Evolutionary conservation across 1,140 invertebrate genomes (phyloP), one percentile per base, ranked within the genome.

Genomic region (Formica exsecta): DNA sequence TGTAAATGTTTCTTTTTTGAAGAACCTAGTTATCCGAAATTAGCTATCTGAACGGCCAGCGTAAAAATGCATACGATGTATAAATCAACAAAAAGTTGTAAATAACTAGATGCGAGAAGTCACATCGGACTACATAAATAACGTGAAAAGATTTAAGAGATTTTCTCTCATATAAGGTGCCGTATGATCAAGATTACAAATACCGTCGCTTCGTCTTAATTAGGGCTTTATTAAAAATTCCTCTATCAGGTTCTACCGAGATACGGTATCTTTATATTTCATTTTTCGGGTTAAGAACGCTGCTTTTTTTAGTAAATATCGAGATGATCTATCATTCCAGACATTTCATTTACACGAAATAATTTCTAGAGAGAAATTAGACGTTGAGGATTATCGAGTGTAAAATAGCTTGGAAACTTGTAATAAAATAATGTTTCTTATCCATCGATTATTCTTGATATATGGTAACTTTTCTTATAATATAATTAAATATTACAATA

Each of bases 101-200:
- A 73, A 81, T 61, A 38, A 81, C 19, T n/a, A 38, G 8, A 29
- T 6, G 77, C 25, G 22, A 51, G 32, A 32, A 32, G 16, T 32
- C 64, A 57, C 2, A 19, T 68, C 36, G 16, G 22, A 70, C 13
- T 41, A 61, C 48, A 74, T 74, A 83, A 6, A 74, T 83, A 74
- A 74, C 38, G 22, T 25, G 54, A 71, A 29, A 44, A 81, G 79
- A 83, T 83, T 83, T 61, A 83, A 83, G 59, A 83, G 48, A 51
- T 51, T 54, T 11, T 70, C 19, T 51, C 48, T 83, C 73, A 83
- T 44, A 36, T 73, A 83, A 74, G 38, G n/a, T 36, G 54, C 68
- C 54, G 19, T 38, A 41, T 70, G 8, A 62, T 83, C 54, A 83
- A 83, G 29, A 83, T 51, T 71, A 32, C 66, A 59, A 36, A 61